phyloP scores from a whole-genome alignment of 2,888 invertebrate genomes.

The Prostheceraeus crozeri region DNA sequence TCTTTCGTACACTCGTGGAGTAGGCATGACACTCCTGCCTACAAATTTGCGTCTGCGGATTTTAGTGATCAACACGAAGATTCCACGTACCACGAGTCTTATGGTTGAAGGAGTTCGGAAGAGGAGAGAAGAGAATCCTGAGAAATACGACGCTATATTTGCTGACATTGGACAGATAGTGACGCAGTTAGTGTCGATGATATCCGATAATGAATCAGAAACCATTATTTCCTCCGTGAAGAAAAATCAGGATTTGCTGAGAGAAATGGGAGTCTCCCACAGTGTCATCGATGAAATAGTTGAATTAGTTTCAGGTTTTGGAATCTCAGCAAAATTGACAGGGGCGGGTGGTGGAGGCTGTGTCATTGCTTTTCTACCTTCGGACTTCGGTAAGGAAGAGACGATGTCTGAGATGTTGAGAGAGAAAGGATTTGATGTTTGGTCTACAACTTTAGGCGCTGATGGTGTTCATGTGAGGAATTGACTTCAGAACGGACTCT shows the following conservation, averaged over 20 bases:
- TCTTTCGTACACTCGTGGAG: background rate
- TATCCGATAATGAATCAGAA: background rate
- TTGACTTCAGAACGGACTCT: no score
- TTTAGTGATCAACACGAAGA: no score
- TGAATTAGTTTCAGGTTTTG: background rate
- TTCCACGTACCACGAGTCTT: background rate
- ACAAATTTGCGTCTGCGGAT: no score
- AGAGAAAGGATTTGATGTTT: no score
- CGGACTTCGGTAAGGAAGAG: no score
- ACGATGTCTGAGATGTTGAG: no score
- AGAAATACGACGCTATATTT: background rate
- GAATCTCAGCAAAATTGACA: background rate
- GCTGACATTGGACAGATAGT: background rate
- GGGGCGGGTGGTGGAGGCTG: conserved; percentile 7
- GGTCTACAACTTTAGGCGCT: no score
- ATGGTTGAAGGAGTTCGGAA: background rate
- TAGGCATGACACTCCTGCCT: background rate
- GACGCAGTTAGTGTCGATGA: no score
- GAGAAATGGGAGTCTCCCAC: background rate
- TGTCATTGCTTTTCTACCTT: no score
- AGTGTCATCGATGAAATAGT: conserved; percentile 45
- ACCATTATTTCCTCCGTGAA: background rate
- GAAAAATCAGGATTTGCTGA: background rate
- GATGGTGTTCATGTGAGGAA: no score
- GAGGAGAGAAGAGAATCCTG: background rate